Evolutionary conservation across 2,113 vertebrate genomes (phyloP), one percentile per base, ranked within the genome.

Genomic region (Bubalus kerabau): DNA sequence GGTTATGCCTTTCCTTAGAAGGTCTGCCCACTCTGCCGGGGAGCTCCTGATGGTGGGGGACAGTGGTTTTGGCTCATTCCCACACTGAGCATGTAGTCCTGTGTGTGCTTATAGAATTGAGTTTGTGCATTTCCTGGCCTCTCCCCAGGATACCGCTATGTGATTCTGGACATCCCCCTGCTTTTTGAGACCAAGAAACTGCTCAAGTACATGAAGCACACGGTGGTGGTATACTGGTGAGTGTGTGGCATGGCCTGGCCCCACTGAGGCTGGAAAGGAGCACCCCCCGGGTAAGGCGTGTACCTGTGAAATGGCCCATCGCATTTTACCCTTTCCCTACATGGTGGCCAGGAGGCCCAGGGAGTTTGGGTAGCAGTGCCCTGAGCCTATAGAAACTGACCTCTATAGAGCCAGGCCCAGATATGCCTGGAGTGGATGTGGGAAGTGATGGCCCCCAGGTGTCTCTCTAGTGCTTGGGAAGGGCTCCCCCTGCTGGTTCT

Each of bases 211-310:
- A 99, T 99, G 98, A 99, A 99, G 95, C 99, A 99, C 98, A 99
- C 99, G 0, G 99, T 99, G 3, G 98, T 99, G 54, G 99, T 99
- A 23, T 99, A 99, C 98, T 99, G 99, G 99, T 99, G 98, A 99
- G 99, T 98, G 26, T 7, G 78, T 19, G 40, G 32, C 84, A 1
- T 6, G 32, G 36, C 23, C 40, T 5, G 9, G 71, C 23, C 46
- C 1, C 0, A 3, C 8, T 7, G 16, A 71, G 60, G 36, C 87
- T n/a, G 26, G 96, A 92, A 91, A 0, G 56, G 1, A 12, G n/a
- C 52, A 1, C 46, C 56, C 67, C 17, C 2, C 1, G 17, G 0
- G 26, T 67, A 40, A 80, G 1, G 2, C 23, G 5, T 32, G 23
- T 14, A 15, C 10, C 93, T 57, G 30, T 23, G 14, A 78, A 46